Conservation (phyloP, 1,140 invertebrate species). For the Trachymyrmex cornetzi region DNA sequence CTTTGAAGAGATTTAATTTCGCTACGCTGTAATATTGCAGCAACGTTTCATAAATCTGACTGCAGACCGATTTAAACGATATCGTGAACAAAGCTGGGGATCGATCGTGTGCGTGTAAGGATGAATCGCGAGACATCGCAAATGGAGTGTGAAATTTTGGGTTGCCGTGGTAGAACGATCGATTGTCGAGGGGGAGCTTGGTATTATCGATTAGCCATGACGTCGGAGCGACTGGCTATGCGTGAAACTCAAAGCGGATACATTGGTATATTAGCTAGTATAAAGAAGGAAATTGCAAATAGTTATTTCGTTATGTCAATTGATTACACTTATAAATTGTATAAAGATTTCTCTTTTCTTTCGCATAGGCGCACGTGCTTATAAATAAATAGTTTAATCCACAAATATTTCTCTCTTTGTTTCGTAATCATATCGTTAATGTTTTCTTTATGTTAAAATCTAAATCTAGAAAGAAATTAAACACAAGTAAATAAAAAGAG, state of each 20-base stretch:
- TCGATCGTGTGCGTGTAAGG: conserved; percentile 29
- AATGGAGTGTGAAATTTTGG: conserved; percentile 63
- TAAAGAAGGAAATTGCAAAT: neutral
- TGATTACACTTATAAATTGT: conserved; percentile 6
- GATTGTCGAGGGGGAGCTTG: conserved; percentile 3
- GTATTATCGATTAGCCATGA: conserved; percentile 56
- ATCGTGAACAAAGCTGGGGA: conserved; percentile 29
- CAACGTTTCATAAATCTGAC: conserved; percentile 14
- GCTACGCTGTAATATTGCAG: neutral
- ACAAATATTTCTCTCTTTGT: neutral
- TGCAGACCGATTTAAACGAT: conserved; percentile 2
- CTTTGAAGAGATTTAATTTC: conserved; percentile 31
- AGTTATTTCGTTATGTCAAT: conserved; percentile 2
- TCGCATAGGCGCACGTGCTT: neutral
- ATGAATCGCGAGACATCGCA: conserved; percentile 38
- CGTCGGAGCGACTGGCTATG: conserved; percentile 31
- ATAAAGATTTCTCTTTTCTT: neutral
- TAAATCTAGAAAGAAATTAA: neutral
- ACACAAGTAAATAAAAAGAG: neutral
- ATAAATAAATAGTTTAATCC: neutral
- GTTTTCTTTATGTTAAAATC: neutral
- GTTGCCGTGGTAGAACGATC: conserved; percentile 14
- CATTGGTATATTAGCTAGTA: neutral
- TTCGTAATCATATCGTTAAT: neutral
- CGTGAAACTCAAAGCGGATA: conserved; percentile 5